Conservation (phyloP, 2,888 invertebrate species). For the Boloria selene region DNA sequence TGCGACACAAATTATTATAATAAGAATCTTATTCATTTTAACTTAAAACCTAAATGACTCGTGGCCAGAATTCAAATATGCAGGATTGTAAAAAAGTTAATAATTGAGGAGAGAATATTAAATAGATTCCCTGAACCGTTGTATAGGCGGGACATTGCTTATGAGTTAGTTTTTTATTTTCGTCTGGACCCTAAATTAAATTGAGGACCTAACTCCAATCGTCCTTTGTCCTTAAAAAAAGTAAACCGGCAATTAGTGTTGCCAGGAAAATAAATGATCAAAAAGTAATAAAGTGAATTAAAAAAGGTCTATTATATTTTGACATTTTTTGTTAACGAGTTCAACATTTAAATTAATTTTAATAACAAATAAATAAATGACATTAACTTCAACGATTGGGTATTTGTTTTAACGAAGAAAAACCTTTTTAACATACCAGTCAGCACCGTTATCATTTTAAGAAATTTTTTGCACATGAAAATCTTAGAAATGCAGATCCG, state of each 20-base stretch:
- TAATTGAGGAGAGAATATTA: conserved; percentile 60
- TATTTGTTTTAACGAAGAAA: too few relatives aligned
- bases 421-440: too few relatives aligned
- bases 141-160: conserved; percentile 70
- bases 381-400: too few relatives aligned
- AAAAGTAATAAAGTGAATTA: conserved; percentile 14
- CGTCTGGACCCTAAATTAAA: conserved; percentile 75
- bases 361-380: too few relatives aligned
- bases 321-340: too few relatives aligned
- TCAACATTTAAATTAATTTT: too few relatives aligned
- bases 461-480: too few relatives aligned
- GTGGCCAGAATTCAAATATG: conserved; percentile 57
- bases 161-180: conserved; percentile 65
- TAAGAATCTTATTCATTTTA: conserved; percentile 24
- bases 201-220: conserved; percentile 51
- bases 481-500: too few relatives aligned
- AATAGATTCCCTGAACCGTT: conserved; percentile 58
- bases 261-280: conserved; percentile 17
- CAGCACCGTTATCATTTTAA: too few relatives aligned
- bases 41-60: conserved; percentile 27
- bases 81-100: conserved; percentile 60
- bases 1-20: too few relatives aligned
- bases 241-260: conserved; percentile 28
- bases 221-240: conserved; percentile 37
- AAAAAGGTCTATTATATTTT: not conserved